Conservation (phyloP, 2,888 invertebrate genomes). For the Trissoscelio sp. region DNA sequence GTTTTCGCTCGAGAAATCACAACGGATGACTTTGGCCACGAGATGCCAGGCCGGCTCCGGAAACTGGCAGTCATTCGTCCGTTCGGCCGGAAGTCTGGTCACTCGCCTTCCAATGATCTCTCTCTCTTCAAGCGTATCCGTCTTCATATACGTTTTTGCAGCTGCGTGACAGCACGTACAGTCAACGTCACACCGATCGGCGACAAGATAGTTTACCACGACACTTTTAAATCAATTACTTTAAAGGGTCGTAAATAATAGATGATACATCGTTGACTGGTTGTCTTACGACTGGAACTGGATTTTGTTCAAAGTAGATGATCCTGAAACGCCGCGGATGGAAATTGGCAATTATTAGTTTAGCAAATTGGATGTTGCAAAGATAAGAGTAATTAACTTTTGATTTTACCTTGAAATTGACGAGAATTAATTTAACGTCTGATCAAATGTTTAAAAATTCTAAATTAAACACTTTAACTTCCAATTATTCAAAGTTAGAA, state of each 20-base stretch:
- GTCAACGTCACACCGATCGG: slow-evolving; percentile 24
- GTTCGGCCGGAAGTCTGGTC: slow-evolving; percentile 68
- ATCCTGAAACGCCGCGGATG: neutral
- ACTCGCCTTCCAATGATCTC: slow-evolving; percentile 60
- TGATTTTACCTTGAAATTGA: neutral
- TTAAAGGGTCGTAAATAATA: slow-evolving; percentile 21
- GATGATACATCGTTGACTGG: slow-evolving; percentile 5
- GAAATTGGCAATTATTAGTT: neutral
- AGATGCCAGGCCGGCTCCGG: slow-evolving; percentile 51
- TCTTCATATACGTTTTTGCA: slow-evolving; percentile 59
- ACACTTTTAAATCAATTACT: slow-evolving; percentile 51
- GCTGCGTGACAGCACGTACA: slow-evolving; percentile 45
- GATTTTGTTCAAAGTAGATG: neutral
- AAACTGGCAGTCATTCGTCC: slow-evolving; percentile 64
- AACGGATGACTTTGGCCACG: slow-evolving; percentile 53
- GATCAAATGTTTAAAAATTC: no score
- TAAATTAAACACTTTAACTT: no score
- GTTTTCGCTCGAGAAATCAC: slow-evolving; percentile 65
- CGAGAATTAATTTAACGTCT: no score
- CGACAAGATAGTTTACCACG: slow-evolving; percentile 42
- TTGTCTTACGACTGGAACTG: neutral
- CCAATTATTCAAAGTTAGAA: no score
- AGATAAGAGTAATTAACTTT: no score
- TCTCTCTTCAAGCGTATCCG: slow-evolving; percentile 58
- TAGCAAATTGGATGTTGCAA: neutral